Evolutionary conservation across 2,797 vertebrate genomes (phyloP).

Genomic region (Ceryle rudis): DNA sequence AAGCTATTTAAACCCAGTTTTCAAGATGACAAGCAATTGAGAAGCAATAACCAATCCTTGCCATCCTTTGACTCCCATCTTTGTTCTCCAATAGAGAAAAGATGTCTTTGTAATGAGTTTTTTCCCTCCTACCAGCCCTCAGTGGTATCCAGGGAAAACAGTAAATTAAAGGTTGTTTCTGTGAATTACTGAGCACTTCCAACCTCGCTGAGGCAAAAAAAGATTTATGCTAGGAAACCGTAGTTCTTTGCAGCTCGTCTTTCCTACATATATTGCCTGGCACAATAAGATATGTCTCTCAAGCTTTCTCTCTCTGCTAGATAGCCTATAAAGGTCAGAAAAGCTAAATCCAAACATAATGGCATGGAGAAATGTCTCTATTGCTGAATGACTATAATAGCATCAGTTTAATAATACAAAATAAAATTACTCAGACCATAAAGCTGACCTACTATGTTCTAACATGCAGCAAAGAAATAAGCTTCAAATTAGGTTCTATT

Average conservation of each 20-base stretch:
- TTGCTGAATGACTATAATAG: slow-evolving; percentile 50
- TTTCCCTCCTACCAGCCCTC: slow-evolving; percentile 39
- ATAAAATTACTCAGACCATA: slow-evolving; percentile 19
- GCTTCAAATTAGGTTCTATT: slow-evolving; percentile 50
- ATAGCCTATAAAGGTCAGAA: slow-evolving; percentile 69
- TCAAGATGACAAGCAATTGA: neutral
- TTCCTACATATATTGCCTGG: slow-evolving; percentile 30
- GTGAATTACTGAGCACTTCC: slow-evolving; percentile 72
- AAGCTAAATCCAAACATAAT: slow-evolving; percentile 66
- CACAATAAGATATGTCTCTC: slow-evolving; percentile 53
- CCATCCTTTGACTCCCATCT: neutral
- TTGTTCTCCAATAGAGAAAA: slow-evolving; percentile 25
- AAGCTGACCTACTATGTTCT: neutral
- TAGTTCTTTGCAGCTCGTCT: slow-evolving; percentile 47
- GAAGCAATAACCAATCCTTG: neutral
- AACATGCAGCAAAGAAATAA: slow-evolving; percentile 32
- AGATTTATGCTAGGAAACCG: slow-evolving; percentile 68
- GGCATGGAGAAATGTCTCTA: slow-evolving; percentile 34
- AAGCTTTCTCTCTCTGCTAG: slow-evolving; percentile 41
- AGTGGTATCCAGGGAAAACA: slow-evolving; percentile 56
- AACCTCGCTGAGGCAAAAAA: slow-evolving; percentile 43
- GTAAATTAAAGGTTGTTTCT: slow-evolving; percentile 69
- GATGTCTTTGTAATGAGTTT: slow-evolving; percentile 46
- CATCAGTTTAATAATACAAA: slow-evolving; percentile 51
- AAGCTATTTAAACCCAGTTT: neutral